Evolutionary conservation across 2,113 vertebrate species (phyloP).

Genomic region (Oreochromis spilurus): DNA sequence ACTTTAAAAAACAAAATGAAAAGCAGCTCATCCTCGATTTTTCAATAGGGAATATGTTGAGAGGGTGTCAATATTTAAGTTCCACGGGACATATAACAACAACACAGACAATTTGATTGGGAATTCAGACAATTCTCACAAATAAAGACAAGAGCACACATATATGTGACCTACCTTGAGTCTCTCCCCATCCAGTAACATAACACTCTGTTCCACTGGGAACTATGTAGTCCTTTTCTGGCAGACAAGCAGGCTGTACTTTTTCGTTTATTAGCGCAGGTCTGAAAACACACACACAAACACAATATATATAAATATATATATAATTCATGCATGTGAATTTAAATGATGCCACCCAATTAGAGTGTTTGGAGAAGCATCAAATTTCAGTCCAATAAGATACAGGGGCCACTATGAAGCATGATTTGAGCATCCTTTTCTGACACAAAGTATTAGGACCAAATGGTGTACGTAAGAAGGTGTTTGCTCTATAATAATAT

Average conservation of each 20-base stretch:
- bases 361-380: neutral
- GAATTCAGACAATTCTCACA: neutral
- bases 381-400: neutral
- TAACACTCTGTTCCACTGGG: constrained; percentile 83
- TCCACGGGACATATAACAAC: too few relatives aligned
- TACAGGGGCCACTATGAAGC: neutral
- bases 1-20: too few relatives aligned
- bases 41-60: too few relatives aligned
- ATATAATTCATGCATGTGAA: neutral
- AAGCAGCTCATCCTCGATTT: too few relatives aligned
- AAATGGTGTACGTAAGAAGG: neutral
- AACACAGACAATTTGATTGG: neutral
- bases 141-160: neutral
- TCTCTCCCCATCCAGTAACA: constrained; percentile 94
- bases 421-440: neutral
- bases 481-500: neutral
- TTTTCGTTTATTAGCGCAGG: constrained; percentile 79
- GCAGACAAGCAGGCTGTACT: constrained; percentile 83
- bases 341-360: too few relatives aligned
- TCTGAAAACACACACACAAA: constrained; percentile 65
- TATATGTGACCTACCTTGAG: constrained; percentile 73
- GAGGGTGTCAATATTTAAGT: too few relatives aligned
- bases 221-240: constrained; percentile 77
- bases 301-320: too few relatives aligned
- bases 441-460: neutral